Evolutionary conservation across 2,888 invertebrate species (phyloP), one percentile per base, ranked within the genome.

Genomic region (Nomada flava): DNA sequence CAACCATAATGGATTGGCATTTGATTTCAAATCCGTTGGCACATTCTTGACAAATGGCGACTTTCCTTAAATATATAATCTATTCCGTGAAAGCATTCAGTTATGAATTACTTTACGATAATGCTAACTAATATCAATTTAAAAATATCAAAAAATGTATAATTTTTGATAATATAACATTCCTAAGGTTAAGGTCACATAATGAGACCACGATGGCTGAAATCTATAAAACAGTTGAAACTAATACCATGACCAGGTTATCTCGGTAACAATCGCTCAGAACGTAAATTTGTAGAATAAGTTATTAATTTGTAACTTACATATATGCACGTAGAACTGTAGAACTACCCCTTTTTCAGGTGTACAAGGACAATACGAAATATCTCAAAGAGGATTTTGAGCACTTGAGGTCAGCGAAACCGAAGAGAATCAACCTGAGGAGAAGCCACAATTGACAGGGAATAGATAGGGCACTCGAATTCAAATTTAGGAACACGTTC

Each of bases 251-350:
- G 26, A 50, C 23, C 64, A 53, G 57, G 62, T 75, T 74, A 77
- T 50, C 29, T 50, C 26, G 44, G 18, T 55, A 53, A 3, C 29
- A 29, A 18, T 4, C 11, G n/a, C 9, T 5, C n/a, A 55, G 67
- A 47, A 26, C 15, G 26, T 2, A 2, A 26, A 18, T 53, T 23
- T 62, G 71, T 29, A 18, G 18, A 4, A 15, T 76, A 57, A 36
- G 26, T 23, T 75, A 36, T 29, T 60, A 9, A 15, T 18, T 26
- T n/a, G 72, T 77, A 60, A 90, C 93, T 93, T 91, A 93, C 93
- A 90, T 91, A 74, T 86, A 89, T 88, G 88, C 92, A 93, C 92
- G 91, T 93, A 90, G 86, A 89, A 91, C 87, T 86, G 90, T 89
- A 92, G 88, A 92, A 91, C 84, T 87, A 90, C 90, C 91, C 47